phyloP scores from a whole-genome alignment of 2,888 invertebrate genomes.

The Acrobasis repandana region DNA sequence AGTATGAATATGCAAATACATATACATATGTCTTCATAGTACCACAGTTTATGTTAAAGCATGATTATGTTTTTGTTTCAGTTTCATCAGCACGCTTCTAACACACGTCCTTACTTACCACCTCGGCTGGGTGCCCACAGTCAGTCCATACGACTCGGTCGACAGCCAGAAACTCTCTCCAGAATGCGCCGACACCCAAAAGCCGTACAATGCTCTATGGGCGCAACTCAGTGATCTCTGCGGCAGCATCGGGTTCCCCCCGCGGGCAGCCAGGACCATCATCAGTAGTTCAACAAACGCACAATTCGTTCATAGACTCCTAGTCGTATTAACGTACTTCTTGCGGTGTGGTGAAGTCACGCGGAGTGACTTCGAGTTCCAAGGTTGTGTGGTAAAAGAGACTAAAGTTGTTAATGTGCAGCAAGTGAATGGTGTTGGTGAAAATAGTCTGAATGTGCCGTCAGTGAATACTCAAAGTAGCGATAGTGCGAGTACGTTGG shows the following conservation, averaged over 20 bases:
- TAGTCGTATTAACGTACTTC: constrained; percentile 93
- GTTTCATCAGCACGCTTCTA: constrained; percentile 94
- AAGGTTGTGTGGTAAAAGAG: constrained; percentile 60
- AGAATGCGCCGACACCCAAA: constrained; percentile 30
- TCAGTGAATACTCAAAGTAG: constrained; percentile 58
- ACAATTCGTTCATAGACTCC: constrained; percentile 87
- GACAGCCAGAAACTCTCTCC: constrained; percentile 60
- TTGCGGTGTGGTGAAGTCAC: constrained; percentile 90
- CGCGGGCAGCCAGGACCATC: constrained; percentile 90
- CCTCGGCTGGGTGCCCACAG: constrained; percentile 94
- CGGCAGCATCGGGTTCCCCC: constrained; percentile 92
- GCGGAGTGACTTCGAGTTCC: constrained; percentile 68
- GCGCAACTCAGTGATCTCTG: constrained; percentile 93
- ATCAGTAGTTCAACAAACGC: constrained; percentile 87
- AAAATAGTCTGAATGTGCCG: constrained; percentile 47
- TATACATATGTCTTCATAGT: too few species aligned
- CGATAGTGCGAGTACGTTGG: constrained; percentile 61
- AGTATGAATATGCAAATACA: too few species aligned
- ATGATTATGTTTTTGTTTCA: constrained; percentile 72
- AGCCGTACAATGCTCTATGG: constrained; percentile 94
- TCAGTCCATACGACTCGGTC: constrained; percentile 77
- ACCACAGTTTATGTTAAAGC: too few species aligned
- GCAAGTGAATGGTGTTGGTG: constrained; percentile 32
- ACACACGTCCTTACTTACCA: constrained; percentile 95
- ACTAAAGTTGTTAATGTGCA: constrained; percentile 54